These are phyloP conservation scores for Phytoseiulus persimilis DNA, from an alignment of 2,888 invertebrate genomes.

Conservation along the genomic window DNA sequence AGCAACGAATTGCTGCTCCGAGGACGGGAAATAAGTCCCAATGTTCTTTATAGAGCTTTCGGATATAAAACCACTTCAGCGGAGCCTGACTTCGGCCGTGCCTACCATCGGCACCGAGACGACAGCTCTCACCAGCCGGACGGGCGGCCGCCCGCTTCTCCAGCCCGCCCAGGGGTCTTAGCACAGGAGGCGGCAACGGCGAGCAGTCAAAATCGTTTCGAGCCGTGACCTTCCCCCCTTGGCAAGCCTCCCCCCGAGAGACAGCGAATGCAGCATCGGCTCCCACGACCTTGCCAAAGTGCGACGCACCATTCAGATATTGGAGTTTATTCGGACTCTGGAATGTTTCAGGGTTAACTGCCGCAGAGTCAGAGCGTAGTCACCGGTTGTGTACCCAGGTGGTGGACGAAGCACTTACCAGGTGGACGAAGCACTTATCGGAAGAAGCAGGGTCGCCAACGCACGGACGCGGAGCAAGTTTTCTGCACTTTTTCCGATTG, in stretches of 20 bases:
- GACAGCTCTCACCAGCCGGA: not conserved
- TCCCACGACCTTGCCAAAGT: not conserved
- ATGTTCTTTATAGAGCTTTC: not conserved
- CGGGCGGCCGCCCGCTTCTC: not conserved
- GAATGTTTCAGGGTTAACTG: not conserved
- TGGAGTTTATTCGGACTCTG: not conserved
- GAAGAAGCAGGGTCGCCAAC: not conserved
- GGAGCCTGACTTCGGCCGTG: not conserved
- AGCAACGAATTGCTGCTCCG: not conserved
- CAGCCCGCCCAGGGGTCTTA: not conserved
- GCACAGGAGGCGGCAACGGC: not conserved
- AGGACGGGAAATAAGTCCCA: not conserved
- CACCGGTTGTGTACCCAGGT: not conserved
- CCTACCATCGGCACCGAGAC: not conserved
- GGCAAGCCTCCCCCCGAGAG: not conserved
- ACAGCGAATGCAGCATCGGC: not conserved
- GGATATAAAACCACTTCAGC: not conserved
- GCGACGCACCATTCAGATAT: not conserved
- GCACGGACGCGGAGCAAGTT: not conserved
- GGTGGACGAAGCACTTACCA: not conserved
- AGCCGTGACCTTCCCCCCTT: not conserved
- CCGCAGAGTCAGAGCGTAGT: not conserved
- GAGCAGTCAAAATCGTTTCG: not conserved
- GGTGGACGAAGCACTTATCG: not conserved
- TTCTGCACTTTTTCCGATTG: not conserved